Evolutionary conservation across 2,113 vertebrate species (phyloP).

Genomic region (Pedetes capensis): DNA sequence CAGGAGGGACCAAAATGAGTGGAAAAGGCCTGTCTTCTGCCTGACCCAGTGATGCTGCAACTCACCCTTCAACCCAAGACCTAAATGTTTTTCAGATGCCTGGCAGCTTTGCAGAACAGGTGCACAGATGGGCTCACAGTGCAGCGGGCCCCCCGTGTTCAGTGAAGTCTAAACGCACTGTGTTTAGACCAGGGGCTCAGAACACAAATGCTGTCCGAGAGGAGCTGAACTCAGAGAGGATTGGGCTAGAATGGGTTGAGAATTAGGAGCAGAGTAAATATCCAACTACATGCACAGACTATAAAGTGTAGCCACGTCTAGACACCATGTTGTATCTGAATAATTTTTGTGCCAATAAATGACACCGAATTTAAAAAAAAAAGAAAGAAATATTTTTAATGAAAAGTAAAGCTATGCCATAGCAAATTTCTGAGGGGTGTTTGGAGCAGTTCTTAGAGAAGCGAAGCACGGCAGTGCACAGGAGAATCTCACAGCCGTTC

Average conservation of each 20-base stretch:
- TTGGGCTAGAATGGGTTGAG: constrained; percentile 1
- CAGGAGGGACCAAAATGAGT: not conserved
- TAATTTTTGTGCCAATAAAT: constrained; percentile 90
- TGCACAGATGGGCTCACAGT: no score
- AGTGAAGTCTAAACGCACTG: not conserved
- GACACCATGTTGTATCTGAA: constrained; percentile 83
- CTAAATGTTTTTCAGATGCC: not conserved
- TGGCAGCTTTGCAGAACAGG: fast-evolving
- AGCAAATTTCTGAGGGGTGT: no score
- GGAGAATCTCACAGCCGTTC: not conserved
- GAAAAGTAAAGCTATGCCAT: not conserved
- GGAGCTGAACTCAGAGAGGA: constrained; percentile 62
- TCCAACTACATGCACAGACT: constrained; percentile 80
- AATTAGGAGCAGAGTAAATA: constrained; percentile 70
- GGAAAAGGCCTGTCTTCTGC: not conserved
- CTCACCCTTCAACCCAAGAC: constrained; percentile 3
- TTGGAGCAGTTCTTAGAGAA: not conserved
- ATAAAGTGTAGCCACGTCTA: constrained; percentile 79
- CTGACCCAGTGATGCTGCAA: not conserved
- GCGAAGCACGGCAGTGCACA: no score
- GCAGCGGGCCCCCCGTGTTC: not conserved
- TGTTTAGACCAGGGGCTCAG: constrained; percentile 33
- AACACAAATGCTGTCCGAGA: constrained; percentile 48
- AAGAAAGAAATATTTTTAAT: no score
- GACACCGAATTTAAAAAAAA: constrained; percentile 79